These are phyloP conservation scores for Bombus confusus DNA, from an alignment of 1,140 invertebrate species.

Conservation along the genomic window DNA sequence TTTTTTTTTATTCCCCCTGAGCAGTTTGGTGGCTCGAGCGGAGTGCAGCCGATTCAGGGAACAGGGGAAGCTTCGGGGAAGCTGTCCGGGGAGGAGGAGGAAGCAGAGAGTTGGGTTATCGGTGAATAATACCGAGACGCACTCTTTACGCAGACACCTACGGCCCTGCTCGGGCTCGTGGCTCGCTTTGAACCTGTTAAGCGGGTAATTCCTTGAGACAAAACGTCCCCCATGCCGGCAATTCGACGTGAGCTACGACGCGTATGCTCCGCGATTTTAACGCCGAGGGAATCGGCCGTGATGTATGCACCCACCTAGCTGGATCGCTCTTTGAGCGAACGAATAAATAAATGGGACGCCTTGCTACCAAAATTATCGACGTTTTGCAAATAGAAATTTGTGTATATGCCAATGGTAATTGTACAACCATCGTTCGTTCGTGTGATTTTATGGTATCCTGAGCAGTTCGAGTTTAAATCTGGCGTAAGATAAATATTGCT, in stretches of 20 bases:
- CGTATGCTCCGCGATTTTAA: conserved; percentile 8
- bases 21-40: conserved; percentile 22
- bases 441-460: not conserved
- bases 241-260: conserved; percentile 22
- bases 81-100: too few species aligned
- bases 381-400: not conserved
- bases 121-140: conserved; percentile 50
- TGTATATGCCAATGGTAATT: not conserved
- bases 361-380: not conserved
- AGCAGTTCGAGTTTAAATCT: not conserved
- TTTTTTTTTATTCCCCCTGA: conserved; percentile 66
- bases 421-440: fast-evolving
- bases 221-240: conserved; percentile 17
- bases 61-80: not conserved
- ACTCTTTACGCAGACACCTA: conserved; percentile 51
- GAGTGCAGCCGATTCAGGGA: conserved; percentile 26
- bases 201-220: conserved; percentile 43
- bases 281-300: not conserved
- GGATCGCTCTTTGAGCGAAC: not conserved
- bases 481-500: not conserved
- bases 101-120: conserved; percentile 55
- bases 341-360: not conserved
- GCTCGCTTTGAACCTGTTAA: conserved; percentile 43
- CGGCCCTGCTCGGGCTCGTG: conserved; percentile 12
- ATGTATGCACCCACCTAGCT: not conserved